A percentile compares a stretch with the other conserved stretches of the same genome.
phyloP scores from a whole-genome alignment of 2,113 vertebrate species.

The Barnardius zonarius region DNA sequence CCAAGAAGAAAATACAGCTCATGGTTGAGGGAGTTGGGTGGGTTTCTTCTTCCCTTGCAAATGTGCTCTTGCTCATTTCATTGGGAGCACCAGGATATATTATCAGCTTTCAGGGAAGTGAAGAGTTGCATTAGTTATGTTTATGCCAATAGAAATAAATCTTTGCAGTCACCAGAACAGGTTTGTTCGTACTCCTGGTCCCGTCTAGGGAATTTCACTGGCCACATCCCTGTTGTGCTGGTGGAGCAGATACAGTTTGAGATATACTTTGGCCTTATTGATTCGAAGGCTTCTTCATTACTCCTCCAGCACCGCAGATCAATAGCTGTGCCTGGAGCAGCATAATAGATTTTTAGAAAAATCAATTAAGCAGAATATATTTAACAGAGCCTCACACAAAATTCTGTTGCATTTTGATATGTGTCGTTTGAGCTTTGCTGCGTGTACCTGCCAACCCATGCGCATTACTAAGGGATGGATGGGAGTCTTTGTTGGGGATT shows the following conservation, averaged over 20 bases:
- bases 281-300: slow-evolving; percentile 76
- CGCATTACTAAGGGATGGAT: not conserved
- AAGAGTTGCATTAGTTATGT: slow-evolving; percentile 74
- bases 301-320: slow-evolving; percentile 66
- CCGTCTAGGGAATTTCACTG: slow-evolving; percentile 38
- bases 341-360: slow-evolving; percentile 72
- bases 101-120: slow-evolving; percentile 61
- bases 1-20: slow-evolving; percentile 47
- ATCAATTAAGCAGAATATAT: slow-evolving; percentile 75
- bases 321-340: slow-evolving; percentile 69
- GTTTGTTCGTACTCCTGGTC: not conserved
- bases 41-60: slow-evolving; percentile 36
- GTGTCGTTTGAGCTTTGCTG: not conserved
- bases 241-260: slow-evolving; percentile 54
- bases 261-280: slow-evolving; percentile 74
- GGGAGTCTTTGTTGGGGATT: not conserved
- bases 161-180: slow-evolving; percentile 3
- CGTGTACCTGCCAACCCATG: not conserved
- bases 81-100: slow-evolving; percentile 56
- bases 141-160: slow-evolving; percentile 75
- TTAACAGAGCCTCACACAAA: slow-evolving; percentile 34
- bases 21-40: slow-evolving; percentile 34
- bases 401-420: not conserved
- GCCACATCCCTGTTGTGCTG: slow-evolving; percentile 34
- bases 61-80: slow-evolving; percentile 58